A percentile compares a stretch with the other conserved stretches of the same genome.
Conservation (phyloP, 2,888 invertebrate genomes). For the Hydropsyche betteni region DNA sequence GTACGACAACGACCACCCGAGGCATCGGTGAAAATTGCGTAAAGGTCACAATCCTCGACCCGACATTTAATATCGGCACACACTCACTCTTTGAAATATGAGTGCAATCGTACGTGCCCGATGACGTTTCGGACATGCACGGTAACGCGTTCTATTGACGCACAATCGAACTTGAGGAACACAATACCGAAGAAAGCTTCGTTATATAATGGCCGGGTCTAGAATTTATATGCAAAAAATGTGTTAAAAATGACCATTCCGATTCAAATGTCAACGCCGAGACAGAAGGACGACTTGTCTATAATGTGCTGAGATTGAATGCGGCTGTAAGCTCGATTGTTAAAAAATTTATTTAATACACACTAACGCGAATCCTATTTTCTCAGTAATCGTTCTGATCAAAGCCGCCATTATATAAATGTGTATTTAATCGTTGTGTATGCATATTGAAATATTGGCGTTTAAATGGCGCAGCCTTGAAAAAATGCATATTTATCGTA, state of each 20-base stretch:
- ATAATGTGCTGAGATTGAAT: conserved; percentile 5
- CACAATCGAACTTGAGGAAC: no score
- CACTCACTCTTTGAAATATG: not conserved
- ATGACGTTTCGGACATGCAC: no score
- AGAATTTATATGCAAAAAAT: no score
- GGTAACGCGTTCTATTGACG: no score
- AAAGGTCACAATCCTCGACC: conserved; percentile 26
- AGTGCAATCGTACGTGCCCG: not conserved
- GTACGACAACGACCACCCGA: not conserved
- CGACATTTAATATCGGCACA: conserved; percentile 9
- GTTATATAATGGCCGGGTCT: no score
- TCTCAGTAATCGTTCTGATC: not conserved
- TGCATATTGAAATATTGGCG: no score
- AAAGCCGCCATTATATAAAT: no score
- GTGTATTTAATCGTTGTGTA: no score
- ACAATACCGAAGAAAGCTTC: no score
- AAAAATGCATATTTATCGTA: no score
- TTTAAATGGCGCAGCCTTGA: no score
- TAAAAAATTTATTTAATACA: not conserved
- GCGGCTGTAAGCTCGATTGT: not conserved
- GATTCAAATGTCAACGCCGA: conserved; percentile 2
- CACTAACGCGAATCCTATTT: not conserved
- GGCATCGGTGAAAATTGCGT: conserved; percentile 23
- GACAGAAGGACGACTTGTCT: not conserved
- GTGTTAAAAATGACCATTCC: no score